phyloP scores from a whole-genome alignment of 92 coral and sea anemone genomes.

The Bergia puertoricense region DNA sequence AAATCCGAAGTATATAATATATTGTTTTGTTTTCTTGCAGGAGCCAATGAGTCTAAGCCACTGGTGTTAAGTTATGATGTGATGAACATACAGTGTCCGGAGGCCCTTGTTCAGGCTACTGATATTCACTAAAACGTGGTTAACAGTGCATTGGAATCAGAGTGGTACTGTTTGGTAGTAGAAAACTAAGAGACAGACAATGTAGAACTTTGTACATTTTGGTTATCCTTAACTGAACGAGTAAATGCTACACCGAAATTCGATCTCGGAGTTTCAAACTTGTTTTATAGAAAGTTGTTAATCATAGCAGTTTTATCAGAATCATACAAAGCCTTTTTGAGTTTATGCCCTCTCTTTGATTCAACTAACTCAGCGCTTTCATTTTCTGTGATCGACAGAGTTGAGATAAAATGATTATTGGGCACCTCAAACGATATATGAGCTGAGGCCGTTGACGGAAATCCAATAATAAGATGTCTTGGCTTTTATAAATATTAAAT shows the following conservation, averaged over 20 bases:
- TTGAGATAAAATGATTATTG: background rate
- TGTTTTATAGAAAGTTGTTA: too few species aligned
- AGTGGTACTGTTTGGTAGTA: too few species aligned
- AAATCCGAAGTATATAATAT: too few species aligned
- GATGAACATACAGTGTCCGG: too few species aligned
- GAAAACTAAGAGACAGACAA: too few species aligned
- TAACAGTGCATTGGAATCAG: too few species aligned
- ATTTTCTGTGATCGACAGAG: background rate
- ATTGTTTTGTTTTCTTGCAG: background rate
- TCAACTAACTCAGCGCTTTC: background rate
- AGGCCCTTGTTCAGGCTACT: background rate
- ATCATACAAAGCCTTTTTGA: background rate
- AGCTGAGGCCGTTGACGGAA: background rate
- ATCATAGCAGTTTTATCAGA: background rate
- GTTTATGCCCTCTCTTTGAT: background rate
- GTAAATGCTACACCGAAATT: too few species aligned
- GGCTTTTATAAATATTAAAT: background rate
- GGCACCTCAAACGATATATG: background rate
- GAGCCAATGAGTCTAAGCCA: background rate
- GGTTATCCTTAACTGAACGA: too few species aligned
- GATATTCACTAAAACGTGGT: background rate
- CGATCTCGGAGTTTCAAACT: too few species aligned
- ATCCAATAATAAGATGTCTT: constrained; percentile 2
- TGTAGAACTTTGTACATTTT: too few species aligned
- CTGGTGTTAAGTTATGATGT: too few species aligned